Evolutionary conservation across 2,797 vertebrate genomes (phyloP).

Genomic region (Adrianichthys oophorus): DNA sequence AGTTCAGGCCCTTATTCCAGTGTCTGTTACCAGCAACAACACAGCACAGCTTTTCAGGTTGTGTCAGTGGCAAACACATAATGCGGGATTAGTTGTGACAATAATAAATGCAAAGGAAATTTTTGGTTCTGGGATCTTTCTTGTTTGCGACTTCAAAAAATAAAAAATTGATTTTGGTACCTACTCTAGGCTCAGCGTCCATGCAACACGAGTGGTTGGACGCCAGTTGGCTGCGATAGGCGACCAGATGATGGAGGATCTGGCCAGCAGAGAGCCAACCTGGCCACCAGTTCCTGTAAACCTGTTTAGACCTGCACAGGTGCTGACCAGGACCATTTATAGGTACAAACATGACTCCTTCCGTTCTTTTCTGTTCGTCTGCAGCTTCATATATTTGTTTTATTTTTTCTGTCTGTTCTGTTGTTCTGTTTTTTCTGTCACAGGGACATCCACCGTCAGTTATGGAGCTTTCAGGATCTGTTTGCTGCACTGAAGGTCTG

Average conservation of each 20-base stretch:
- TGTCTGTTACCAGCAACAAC: neutral
- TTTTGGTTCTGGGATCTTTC: neutral
- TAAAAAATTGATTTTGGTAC: neutral
- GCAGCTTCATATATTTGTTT: neutral
- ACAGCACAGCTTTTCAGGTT: constrained; percentile 2
- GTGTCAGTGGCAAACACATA: neutral
- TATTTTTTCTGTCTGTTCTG: too few relatives aligned
- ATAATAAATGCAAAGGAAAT: constrained; percentile 14
- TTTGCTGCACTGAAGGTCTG: constrained; percentile 58
- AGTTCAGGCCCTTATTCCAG: constrained; percentile 3
- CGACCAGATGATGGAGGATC: constrained; percentile 79
- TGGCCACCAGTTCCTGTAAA: constrained; percentile 35
- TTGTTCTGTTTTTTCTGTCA: neutral
- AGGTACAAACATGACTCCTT: constrained; percentile 37
- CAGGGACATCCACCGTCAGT: constrained; percentile 58
- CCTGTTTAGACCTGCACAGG: constrained; percentile 55
- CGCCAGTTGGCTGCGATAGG: constrained; percentile 87
- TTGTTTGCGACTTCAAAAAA: neutral
- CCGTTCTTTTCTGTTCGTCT: too few relatives aligned
- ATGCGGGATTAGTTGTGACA: neutral
- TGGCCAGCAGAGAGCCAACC: constrained; percentile 41
- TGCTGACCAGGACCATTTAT: constrained; percentile 63
- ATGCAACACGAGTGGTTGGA: constrained; percentile 74
- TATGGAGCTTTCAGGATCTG: constrained; percentile 52
- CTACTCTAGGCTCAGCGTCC: constrained; percentile 50